These are phyloP conservation scores for Heterocephalus glaber DNA, from an alignment of 2,113 vertebrate genomes.

Conservation along the genomic window DNA sequence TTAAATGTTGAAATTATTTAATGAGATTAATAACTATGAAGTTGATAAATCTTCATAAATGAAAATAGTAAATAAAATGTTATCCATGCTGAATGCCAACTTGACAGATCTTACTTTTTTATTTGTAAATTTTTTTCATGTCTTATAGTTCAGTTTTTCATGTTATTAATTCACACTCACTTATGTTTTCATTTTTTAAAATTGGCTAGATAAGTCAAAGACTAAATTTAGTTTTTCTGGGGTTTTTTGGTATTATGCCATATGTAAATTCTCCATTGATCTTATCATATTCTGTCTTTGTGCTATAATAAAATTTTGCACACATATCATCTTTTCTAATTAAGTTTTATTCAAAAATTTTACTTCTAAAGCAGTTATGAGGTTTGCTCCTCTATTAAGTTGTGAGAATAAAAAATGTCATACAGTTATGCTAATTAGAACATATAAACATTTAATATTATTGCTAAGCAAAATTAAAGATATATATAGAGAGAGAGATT, in stretches of 20 bases:
- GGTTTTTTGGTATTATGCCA: neutral
- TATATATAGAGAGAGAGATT: neutral
- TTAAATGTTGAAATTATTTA: constrained; percentile 19
- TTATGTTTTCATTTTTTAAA: neutral
- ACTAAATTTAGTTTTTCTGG: neutral
- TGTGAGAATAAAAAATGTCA: neutral
- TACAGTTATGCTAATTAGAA: neutral
- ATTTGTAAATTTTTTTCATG: neutral
- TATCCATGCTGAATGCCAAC: constrained; percentile 8
- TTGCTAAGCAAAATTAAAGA: neutral
- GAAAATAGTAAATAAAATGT: neutral
- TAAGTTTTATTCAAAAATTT: neutral
- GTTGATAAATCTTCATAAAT: neutral
- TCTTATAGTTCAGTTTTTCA: neutral
- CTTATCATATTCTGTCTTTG: neutral
- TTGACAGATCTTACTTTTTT: neutral
- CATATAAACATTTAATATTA: neutral
- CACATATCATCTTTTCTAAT: neutral
- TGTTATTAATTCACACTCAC: neutral
- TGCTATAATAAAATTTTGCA: neutral
- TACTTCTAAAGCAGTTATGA: neutral
- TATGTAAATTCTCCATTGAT: neutral
- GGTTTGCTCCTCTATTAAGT: neutral
- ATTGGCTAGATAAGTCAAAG: constrained; percentile 3
- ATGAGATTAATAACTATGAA: neutral